Base-by-base conservation (phyloP, 2,797 vertebrate species). In the Spinus pinus region DNA sequence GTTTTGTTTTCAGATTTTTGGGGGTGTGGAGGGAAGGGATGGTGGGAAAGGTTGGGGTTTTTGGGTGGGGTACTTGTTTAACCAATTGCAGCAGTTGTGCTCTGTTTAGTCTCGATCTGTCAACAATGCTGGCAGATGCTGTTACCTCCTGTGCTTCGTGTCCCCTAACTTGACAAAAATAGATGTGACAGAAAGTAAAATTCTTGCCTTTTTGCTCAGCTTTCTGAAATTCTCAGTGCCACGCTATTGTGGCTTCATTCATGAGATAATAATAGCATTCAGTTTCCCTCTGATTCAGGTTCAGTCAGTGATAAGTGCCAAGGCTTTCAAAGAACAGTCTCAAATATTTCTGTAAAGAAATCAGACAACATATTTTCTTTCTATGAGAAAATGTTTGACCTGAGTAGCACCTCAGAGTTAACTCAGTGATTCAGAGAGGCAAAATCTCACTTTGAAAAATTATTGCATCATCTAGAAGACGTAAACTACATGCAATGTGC, bases 11-110 rank as follows among this genome's bases (percentile, higher is more conserved):
- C 16, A 31, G 11, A 28, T 46, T 46, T 51, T 14, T 9, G 10
- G 28, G 10, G 8, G 1, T n/a, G 10, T 5, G 4, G 3, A 15
- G 6, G 6, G 9, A 21, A 7, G 5, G 9, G 18, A 16, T 21
- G 14, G 10, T 6, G 4, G 53, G 9, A 19, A 50, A 42, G 3
- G 1, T 20, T 39, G 6, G 2, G 3, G 1, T 1, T 54, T n/a
- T 46, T 39, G 30, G 2, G 6, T 0, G 0, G 21, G 21, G 1
- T 4, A 27, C 6, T 44, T 71, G 7, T 71, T 58, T 51, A 53
- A 65, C 10, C 5, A 41, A 20, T 88, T 72, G n/a, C 67, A 67
- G 24, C 17, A 39, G 25, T 41, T 56, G 14, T 44, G 16, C 66
- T 51, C 49, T 67, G 4, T 65, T 67, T 46, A 54, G 12, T 81